phyloP scores from a whole-genome alignment of 2,113 vertebrate genomes.

The Leuciscus idus region DNA sequence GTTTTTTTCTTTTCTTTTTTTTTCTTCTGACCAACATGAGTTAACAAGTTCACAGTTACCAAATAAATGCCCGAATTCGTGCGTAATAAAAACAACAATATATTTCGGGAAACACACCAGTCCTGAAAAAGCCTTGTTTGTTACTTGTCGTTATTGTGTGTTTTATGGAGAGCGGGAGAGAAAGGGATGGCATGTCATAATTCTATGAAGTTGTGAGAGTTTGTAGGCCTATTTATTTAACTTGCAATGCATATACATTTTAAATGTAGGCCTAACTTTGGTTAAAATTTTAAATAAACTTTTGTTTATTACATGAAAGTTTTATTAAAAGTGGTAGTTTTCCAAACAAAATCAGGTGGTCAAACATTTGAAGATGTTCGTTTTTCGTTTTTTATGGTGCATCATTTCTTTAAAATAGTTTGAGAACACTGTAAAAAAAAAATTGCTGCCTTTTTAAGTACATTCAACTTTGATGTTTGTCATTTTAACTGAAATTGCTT shows the following conservation, averaged over 20 bases:
- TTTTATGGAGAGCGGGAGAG: not conserved
- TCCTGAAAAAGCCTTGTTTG: not conserved
- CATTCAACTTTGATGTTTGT: no score
- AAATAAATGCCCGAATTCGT: not conserved
- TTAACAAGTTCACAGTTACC: not conserved
- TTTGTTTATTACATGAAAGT: no score
- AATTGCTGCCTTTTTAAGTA: no score
- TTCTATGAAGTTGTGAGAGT: not conserved
- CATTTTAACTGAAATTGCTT: no score
- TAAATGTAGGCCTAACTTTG: not conserved
- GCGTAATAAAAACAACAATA: not conserved
- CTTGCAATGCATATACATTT: not conserved
- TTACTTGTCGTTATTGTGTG: not conserved
- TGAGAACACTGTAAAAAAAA: no score
- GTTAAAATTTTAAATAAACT: not conserved
- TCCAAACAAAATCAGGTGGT: not conserved
- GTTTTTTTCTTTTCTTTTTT: not conserved
- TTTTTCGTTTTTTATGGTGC: not conserved
- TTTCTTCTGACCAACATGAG: not conserved
- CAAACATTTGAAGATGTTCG: slow-evolving; percentile 7
- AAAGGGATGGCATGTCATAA: not conserved
- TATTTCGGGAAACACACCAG: not conserved
- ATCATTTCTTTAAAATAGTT: not conserved
- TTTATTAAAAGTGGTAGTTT: not conserved
- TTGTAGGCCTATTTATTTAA: not conserved